Conservation (phyloP, 64 coral and sea anemone species). For the Acropora yongei region DNA sequence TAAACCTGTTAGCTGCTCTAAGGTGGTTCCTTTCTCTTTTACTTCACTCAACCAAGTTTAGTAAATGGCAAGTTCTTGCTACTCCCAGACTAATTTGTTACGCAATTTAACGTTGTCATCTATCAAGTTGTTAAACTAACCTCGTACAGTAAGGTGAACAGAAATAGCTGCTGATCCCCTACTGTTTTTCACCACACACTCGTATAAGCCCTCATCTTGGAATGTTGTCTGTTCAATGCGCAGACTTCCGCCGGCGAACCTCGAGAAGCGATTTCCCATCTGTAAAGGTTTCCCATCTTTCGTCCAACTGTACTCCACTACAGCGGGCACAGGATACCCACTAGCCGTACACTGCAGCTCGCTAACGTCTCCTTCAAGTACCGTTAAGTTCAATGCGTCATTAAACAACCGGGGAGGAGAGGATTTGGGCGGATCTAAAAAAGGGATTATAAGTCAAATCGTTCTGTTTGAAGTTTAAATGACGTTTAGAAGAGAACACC, state of each 20-base stretch:
- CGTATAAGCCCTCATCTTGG: constrained; percentile 68
- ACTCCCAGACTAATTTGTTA: background rate
- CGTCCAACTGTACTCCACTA: constrained; percentile 72
- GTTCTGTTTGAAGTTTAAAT: no score
- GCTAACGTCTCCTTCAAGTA: constrained; percentile 54
- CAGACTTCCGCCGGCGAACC: constrained; percentile 79
- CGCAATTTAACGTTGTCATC: background rate
- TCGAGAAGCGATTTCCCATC: constrained; percentile 72
- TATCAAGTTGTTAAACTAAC: constrained; percentile 26
- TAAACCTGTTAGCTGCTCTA: no score
- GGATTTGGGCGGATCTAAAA: background rate
- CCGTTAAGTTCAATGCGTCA: constrained; percentile 52
- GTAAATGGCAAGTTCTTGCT: no score
- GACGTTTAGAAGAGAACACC: no score
- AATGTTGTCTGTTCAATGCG: constrained; percentile 60
- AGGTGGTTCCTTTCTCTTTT: no score
- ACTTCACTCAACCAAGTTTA: no score
- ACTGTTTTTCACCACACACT: constrained; percentile 69
- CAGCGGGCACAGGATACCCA: constrained; percentile 67
- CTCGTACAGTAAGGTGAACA: constrained; percentile 69
- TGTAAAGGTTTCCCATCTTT: constrained; percentile 43
- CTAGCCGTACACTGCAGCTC: constrained; percentile 75
- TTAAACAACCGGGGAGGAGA: constrained; percentile 63
- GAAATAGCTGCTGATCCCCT: constrained; percentile 10
- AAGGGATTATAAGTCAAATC: background rate